Conservation (phyloP, 2,888 invertebrate genomes). For the Heliconius cydno region DNA sequence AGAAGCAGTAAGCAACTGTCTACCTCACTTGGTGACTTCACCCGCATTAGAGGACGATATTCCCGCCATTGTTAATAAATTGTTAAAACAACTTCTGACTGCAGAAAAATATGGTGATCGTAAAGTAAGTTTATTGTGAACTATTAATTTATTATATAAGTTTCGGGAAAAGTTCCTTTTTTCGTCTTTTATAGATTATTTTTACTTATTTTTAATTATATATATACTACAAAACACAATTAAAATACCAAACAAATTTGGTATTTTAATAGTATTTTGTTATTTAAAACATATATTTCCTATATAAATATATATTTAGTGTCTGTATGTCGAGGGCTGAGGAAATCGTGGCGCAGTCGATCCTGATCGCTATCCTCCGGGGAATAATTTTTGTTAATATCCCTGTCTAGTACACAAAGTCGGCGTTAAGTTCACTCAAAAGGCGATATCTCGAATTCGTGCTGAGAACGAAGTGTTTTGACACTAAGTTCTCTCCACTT, state of each 20-base stretch:
- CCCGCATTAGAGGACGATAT: slow-evolving; percentile 96
- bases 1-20: slow-evolving; percentile 97
- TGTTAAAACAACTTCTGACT: slow-evolving; percentile 93
- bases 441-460: not conserved
- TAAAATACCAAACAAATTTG: no score
- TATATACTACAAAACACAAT: no score
- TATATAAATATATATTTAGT: not conserved
- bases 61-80: slow-evolving; percentile 92
- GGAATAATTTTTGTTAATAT: not conserved
- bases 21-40: slow-evolving; percentile 92
- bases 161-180: no score
- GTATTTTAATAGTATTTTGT: no score
- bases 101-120: slow-evolving; percentile 96
- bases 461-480: not conserved
- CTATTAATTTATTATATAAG: not conserved
- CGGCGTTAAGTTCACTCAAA: not conserved
- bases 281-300: not conserved
- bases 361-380: no score
- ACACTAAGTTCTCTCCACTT: not conserved
- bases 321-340: not conserved
- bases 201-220: no score
- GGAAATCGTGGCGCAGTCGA: no score
- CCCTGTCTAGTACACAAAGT: not conserved
- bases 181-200: no score
- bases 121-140: slow-evolving; percentile 61